phyloP scores from a whole-genome alignment of 2,797 vertebrate genomes.

The Eulemur albifrons region DNA sequence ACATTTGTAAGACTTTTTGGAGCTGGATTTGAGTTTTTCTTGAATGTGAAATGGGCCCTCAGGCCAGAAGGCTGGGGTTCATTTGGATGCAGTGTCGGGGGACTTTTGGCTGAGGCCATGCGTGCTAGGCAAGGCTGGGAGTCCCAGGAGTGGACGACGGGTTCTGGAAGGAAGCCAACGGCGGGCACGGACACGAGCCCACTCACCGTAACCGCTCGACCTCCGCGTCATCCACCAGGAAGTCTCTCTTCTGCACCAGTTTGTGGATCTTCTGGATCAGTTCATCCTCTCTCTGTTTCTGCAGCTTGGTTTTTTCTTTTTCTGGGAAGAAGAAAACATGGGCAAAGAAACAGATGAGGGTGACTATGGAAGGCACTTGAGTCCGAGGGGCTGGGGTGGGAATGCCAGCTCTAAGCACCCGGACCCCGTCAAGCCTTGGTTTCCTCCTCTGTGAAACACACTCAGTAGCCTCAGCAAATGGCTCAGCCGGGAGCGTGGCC shows the following conservation, averaged over 20 bases:
- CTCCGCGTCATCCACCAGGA: conserved; percentile 97
- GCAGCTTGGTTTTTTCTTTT: conserved; percentile 93
- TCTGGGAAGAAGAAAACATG: conserved; percentile 84
- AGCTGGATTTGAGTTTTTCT: neutral
- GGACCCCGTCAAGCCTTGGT: neutral
- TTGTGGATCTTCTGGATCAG: conserved; percentile 97
- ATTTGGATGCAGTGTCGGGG: neutral
- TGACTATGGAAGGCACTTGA: neutral
- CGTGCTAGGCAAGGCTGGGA: neutral
- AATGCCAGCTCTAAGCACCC: neutral
- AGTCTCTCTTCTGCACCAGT: conserved; percentile 98
- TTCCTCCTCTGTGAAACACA: neutral
- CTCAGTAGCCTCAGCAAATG: neutral
- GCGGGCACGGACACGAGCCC: rapidly evolving
- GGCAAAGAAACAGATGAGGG: neutral
- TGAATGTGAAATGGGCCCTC: neutral
- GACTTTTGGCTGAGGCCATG: neutral
- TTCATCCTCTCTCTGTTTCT: conserved; percentile 94
- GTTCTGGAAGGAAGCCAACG: neutral
- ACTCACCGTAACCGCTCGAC: conserved; percentile 96
- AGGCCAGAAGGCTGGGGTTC: neutral
- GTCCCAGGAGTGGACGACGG: neutral
- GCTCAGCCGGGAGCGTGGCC: neutral
- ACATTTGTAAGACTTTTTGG: neutral
- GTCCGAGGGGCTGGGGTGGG: rapidly evolving